Evolutionary conservation across 2,888 invertebrate genomes (phyloP), one percentile per base, ranked within the genome.

Genomic region (Drosophila greeni): DNA sequence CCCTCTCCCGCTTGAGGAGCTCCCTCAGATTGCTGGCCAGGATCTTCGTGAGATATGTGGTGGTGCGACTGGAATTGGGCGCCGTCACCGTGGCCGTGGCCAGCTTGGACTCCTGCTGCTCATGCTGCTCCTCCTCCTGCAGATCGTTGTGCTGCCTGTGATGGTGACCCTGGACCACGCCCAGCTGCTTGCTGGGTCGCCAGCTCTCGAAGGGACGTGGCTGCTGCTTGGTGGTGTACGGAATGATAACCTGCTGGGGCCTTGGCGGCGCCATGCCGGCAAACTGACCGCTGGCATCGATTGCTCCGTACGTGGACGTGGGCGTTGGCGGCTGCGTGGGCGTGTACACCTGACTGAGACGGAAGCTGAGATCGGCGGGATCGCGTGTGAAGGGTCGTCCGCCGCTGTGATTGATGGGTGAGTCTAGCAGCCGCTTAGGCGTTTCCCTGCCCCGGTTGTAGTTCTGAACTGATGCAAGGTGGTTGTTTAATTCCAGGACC

Each of bases 171-270:
- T 14, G 42, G 8, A 11, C 5, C 3, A 26, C 26, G 7, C 18
- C 12, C 18, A 11, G n/a, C 16, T 48, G 40, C 16, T 23, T 34
- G 9, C 20, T n/a, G 18, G 49, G 60, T 6, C 48, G 42, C 48
- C 49, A 60, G 29, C 42, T 62, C 42, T 62, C 89, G 68, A 91
- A 91, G 11, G 91, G 90, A 52, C 91, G 89, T 8, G 92, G 90
- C 16, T 90, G 90, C 56, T 91, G 90, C 66, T 91, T 91, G 42
- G 92, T 92, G 3, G 93, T 94, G 76, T 95, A 95, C 0, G 95
- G 95, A 64, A 95, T 93, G 56, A 95, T 94, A 55, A 95, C 94
- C 89, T 95, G 95, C 8, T 95, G 95, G 0, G 86, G 80, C 3
- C 80, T 73, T 0, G 77, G 73, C 1, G 88, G 88, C 4, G 85